A percentile compares a stretch with the other conserved stretches of the same genome.
Conservation (phyloP, 2,113 vertebrate species). For the Gulo gulo region DNA sequence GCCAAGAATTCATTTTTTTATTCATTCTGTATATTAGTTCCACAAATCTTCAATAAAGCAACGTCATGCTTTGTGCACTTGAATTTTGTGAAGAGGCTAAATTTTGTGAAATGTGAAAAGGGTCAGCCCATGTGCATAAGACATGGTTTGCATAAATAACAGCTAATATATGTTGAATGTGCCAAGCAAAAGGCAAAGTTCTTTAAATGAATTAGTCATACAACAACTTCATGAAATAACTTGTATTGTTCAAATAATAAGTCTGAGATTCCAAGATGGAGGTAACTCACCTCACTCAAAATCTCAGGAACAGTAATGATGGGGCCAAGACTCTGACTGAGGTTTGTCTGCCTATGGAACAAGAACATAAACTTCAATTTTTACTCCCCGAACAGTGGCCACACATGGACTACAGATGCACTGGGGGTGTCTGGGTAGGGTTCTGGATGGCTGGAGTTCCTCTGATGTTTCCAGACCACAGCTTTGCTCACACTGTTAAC, state of each 20-base stretch:
- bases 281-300: not conserved
- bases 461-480: not conserved
- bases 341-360: not conserved
- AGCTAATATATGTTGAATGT: not conserved
- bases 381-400: not conserved
- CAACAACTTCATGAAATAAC: not conserved
- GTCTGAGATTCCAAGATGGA: not conserved
- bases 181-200: not conserved
- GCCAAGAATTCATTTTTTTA: not conserved
- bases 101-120: not conserved
- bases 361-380: not conserved
- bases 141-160: not conserved
- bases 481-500: not conserved
- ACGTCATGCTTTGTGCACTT: not conserved
- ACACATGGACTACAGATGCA: not conserved
- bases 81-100: not conserved
- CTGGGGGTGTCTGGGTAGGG: not conserved
- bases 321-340: not conserved
- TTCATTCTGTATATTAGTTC: not conserved
- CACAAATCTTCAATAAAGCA: not conserved
- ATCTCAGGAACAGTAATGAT: not conserved
- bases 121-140: not conserved
- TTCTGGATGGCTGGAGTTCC: no score
- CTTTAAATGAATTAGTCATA: not conserved
- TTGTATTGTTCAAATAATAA: not conserved